Evolutionary conservation across 2,113 vertebrate genomes (phyloP).

Genomic region (Rhombomys opimus): DNA sequence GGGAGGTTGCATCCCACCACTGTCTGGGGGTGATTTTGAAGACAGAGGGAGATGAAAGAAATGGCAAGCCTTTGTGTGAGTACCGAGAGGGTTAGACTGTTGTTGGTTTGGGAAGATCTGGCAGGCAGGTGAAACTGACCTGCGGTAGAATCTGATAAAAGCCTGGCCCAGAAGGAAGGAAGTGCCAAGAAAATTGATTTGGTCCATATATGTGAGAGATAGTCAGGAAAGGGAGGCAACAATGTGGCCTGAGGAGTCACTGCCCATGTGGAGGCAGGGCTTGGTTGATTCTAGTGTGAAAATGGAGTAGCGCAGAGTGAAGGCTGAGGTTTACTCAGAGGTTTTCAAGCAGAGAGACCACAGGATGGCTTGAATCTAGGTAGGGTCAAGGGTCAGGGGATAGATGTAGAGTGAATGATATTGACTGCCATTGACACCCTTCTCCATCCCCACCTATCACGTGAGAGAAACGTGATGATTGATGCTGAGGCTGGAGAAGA

Average conservation of each 20-base stretch:
- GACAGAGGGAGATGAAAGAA: slow-evolving; percentile 9
- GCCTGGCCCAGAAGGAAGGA: slow-evolving; percentile 13
- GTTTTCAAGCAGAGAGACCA: not conserved
- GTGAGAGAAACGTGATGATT: not conserved
- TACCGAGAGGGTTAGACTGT: not conserved
- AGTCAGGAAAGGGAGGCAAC: slow-evolving; percentile 27
- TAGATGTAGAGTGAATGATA: not conserved
- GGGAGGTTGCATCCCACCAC: not conserved
- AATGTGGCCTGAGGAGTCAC: not conserved
- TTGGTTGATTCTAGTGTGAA: not conserved
- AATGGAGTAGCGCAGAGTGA: not conserved
- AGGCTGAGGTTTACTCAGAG: not conserved
- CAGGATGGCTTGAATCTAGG: not conserved
- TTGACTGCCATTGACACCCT: not conserved
- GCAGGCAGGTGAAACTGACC: slow-evolving; percentile 51
- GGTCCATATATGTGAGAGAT: not conserved
- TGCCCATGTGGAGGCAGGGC: not conserved
- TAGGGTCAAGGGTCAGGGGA: not conserved
- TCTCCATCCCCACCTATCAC: not conserved
- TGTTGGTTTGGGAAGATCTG: slow-evolving; percentile 35
- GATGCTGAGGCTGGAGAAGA: not conserved
- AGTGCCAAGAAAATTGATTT: slow-evolving; percentile 3
- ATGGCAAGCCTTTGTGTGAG: not conserved
- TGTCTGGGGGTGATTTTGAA: not conserved
- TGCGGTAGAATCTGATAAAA: slow-evolving; percentile 36